A percentile compares a stretch with the other conserved stretches of the same genome.
These are phyloP conservation scores for Carassius gibelio DNA, from an alignment of 2,113 vertebrate species.

Conservation along the genomic window DNA sequence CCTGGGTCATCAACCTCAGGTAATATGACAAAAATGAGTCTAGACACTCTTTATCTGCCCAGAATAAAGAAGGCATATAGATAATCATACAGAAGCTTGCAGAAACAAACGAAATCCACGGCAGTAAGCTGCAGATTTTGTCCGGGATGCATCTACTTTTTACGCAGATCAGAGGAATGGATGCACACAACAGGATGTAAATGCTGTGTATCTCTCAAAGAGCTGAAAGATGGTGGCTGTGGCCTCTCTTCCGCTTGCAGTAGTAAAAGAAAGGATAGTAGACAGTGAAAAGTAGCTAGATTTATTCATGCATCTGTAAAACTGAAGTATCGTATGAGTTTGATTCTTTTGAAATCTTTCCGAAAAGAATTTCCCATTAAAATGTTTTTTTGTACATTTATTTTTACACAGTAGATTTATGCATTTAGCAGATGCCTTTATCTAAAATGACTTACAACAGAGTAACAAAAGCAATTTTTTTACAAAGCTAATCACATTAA, in stretches of 20 bases:
- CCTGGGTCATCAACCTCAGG: slow-evolving; percentile 40
- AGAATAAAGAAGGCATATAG: neutral
- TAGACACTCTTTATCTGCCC: neutral
- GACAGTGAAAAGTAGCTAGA: neutral
- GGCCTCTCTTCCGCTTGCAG: neutral
- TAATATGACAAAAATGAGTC: neutral
- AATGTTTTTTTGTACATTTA: neutral
- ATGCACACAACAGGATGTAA: slow-evolving; percentile 30
- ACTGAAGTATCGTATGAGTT: neutral
- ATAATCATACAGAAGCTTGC: neutral
- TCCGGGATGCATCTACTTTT: neutral
- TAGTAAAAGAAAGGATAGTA: neutral
- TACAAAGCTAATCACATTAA: neutral
- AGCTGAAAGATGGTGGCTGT: neutral
- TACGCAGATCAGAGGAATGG: neutral
- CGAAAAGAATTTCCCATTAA: neutral
- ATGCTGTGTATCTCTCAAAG: slow-evolving; percentile 12
- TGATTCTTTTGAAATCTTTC: neutral
- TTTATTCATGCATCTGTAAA: neutral
- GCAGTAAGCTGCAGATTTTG: neutral
- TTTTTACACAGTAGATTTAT: neutral
- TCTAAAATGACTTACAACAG: no score
- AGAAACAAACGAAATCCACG: neutral
- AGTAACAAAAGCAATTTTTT: neutral
- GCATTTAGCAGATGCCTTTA: neutral